A percentile compares a stretch with the other conserved stretches of the same genome.
Evolutionary conservation across 2,888 invertebrate genomes (phyloP).

Genomic region (Eurytoma adleriae): DNA sequence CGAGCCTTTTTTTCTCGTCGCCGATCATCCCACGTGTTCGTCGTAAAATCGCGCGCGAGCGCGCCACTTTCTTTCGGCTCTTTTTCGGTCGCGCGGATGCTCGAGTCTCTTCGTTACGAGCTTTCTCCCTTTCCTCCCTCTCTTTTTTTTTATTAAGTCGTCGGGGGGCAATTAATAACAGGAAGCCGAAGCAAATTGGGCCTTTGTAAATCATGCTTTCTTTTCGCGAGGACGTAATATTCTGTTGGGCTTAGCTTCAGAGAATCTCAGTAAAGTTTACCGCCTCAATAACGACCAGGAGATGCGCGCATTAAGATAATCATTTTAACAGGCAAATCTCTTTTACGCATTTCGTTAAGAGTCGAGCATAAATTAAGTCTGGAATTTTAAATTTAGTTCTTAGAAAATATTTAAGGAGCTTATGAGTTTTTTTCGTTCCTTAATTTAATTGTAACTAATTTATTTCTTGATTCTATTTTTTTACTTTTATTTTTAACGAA

Average conservation of each 20-base stretch:
- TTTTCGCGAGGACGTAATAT: constrained; percentile 1
- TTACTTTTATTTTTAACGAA: no score
- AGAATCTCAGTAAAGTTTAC: background rate
- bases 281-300: background rate
- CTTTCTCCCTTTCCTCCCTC: constrained; percentile 25
- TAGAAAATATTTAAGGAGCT: no score
- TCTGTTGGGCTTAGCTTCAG: background rate
- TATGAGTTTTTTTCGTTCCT: no score
- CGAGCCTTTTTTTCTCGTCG: background rate
- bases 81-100: constrained; percentile 2
- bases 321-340: background rate
- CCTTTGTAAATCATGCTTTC: constrained; percentile 29
- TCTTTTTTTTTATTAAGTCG: constrained; percentile 22
- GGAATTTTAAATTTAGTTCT: no score
- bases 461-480: no score
- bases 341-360: no score
- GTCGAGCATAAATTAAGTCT: no score
- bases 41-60: constrained; percentile 34
- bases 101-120: constrained; percentile 34
- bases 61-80: constrained; percentile 2
- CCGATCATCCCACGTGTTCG: constrained; percentile 36
- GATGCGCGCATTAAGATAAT: background rate
- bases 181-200: constrained; percentile 13
- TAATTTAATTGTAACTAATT: no score
- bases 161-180: constrained; percentile 39